These are phyloP conservation scores for Neolamprologus brichardi DNA, from an alignment of 2,113 vertebrate genomes.

Conservation along the genomic window DNA sequence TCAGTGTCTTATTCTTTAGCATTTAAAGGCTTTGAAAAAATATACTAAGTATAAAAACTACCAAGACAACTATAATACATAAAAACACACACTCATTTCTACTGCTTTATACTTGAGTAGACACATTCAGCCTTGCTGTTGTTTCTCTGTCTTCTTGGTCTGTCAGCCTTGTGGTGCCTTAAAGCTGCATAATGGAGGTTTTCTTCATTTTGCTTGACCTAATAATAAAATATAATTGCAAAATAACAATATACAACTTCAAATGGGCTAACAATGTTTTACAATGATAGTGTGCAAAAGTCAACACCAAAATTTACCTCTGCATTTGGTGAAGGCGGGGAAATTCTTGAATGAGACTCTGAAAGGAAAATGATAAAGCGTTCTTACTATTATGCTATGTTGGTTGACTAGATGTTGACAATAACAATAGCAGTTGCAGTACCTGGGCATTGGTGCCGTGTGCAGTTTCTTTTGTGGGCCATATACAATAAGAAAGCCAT, in stretches of 20 bases:
- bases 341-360: not conserved
- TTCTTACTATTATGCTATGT: not conserved
- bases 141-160: not conserved
- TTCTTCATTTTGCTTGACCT: not conserved
- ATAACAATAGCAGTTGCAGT: not conserved
- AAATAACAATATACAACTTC: not conserved
- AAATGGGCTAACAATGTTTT: accelerated
- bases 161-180: not conserved
- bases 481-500: not conserved
- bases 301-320: not conserved
- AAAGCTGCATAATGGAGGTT: not conserved
- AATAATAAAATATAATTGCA: not conserved
- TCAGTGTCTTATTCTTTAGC: not conserved
- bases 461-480: not conserved
- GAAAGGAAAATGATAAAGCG: accelerated
- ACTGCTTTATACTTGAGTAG: not conserved
- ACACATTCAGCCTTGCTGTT: not conserved
- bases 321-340: not conserved
- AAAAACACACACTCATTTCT: not conserved
- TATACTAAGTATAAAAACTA: not conserved
- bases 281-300: accelerated
- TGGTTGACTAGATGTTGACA: not conserved
- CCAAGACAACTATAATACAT: accelerated
- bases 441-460: accelerated
- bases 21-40: not conserved